Conservation (phyloP, 2,888 invertebrate genomes). For the Anthoptus insignis region DNA sequence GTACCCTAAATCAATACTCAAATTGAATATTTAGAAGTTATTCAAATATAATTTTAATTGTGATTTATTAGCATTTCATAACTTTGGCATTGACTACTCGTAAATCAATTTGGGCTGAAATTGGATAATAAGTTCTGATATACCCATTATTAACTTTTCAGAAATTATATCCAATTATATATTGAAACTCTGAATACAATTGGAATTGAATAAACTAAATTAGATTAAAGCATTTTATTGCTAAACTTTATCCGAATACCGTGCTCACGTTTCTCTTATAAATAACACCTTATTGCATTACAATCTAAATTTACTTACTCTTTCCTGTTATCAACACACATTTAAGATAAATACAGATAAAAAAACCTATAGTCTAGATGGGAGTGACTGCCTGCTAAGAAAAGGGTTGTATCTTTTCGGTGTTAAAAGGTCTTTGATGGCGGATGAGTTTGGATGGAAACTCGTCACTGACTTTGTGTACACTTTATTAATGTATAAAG, state of each 20-base stretch:
- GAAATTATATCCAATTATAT: too few relatives aligned
- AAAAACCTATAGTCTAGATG: too few relatives aligned
- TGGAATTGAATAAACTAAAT: not conserved
- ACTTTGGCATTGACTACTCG: slow-evolving; percentile 45
- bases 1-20: not conserved
- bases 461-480: too few relatives aligned
- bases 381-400: too few relatives aligned
- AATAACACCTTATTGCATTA: too few relatives aligned
- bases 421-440: too few relatives aligned
- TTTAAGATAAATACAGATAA: too few relatives aligned
- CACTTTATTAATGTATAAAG: too few relatives aligned
- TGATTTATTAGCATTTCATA: slow-evolving; percentile 58
- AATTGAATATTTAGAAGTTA: slow-evolving; percentile 42
- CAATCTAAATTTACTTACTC: too few relatives aligned
- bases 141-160: not conserved
- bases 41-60: slow-evolving; percentile 51
- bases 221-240: not conserved
- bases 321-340: too few relatives aligned
- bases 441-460: too few relatives aligned
- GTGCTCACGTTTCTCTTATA: not conserved
- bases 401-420: too few relatives aligned
- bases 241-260: not conserved
- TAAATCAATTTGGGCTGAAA: not conserved
- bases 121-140: not conserved
- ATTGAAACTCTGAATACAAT: not conserved